These are phyloP conservation scores for Dolichoris vasculosae DNA, from an alignment of 1,140 invertebrate species.

Conservation along the genomic window DNA sequence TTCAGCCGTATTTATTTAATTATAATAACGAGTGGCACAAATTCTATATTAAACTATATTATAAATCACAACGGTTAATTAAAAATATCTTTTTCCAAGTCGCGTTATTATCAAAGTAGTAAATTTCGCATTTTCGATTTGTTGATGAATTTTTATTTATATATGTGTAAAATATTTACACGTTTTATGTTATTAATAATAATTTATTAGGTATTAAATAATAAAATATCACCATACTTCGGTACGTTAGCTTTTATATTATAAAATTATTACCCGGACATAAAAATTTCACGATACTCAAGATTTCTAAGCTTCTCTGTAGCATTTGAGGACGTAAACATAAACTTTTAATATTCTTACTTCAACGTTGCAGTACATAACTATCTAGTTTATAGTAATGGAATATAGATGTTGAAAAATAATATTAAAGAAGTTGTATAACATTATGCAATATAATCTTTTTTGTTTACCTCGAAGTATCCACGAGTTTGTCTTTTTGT, in stretches of 20 bases:
- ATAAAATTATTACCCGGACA: not conserved
- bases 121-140: no score
- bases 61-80: not conserved
- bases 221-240: not conserved
- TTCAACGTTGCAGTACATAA: not conserved
- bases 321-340: not conserved
- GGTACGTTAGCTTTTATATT: not conserved
- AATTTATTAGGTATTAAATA: slow-evolving; percentile 5
- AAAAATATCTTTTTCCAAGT: not conserved
- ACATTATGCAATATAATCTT: not conserved
- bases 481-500: not conserved
- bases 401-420: not conserved
- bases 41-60: no score
- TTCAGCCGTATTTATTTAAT: no score
- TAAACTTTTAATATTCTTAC: slow-evolving; percentile 22
- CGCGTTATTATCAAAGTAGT: not conserved
- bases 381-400: slow-evolving; percentile 14
- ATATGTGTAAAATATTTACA: not conserved
- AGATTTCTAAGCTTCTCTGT: not conserved
- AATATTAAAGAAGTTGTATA: not conserved
- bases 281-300: slow-evolving; percentile 21
- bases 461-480: not conserved
- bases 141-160: not conserved
- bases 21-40: no score
- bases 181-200: slow-evolving; percentile 1